A percentile compares a stretch with the other conserved stretches of the same genome.
Conservation (phyloP, 2,113 vertebrate species). For the Kobus ellipsiprymnus region DNA sequence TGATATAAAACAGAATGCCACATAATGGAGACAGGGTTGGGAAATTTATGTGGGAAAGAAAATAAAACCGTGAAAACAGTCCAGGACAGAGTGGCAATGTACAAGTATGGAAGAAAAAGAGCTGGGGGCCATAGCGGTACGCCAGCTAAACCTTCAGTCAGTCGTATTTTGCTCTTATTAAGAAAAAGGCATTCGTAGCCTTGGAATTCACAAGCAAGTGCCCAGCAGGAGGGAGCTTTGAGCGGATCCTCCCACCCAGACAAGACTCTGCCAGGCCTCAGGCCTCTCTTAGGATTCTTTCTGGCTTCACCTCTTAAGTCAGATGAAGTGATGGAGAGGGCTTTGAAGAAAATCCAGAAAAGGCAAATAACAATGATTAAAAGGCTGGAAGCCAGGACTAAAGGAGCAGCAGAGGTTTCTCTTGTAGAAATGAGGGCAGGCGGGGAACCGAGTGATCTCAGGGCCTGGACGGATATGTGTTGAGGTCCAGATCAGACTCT, state of each 20-base stretch:
- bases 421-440: not conserved
- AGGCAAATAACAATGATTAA: not conserved
- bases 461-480: fast-evolving
- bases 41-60: constrained; percentile 44
- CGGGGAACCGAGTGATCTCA: not conserved
- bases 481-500: not conserved
- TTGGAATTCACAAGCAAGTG: not conserved
- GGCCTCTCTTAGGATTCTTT: not conserved
- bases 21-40: not conserved
- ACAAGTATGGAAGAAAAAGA: constrained; percentile 32
- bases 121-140: not conserved
- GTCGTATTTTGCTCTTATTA: constrained; percentile 14
- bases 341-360: not conserved
- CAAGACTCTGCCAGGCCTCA: not conserved
- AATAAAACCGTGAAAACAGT: not conserved
- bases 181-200: not conserved
- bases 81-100: not conserved
- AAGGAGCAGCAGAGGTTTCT: not conserved
- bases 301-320: not conserved
- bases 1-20: constrained; percentile 9
- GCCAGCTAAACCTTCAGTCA: not conserved
- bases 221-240: not conserved
- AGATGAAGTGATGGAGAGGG: not conserved
- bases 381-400: not conserved
- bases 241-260: not conserved